Evolutionary conservation across 1,140 invertebrate genomes (phyloP).

Genomic region (Diprion similis): DNA sequence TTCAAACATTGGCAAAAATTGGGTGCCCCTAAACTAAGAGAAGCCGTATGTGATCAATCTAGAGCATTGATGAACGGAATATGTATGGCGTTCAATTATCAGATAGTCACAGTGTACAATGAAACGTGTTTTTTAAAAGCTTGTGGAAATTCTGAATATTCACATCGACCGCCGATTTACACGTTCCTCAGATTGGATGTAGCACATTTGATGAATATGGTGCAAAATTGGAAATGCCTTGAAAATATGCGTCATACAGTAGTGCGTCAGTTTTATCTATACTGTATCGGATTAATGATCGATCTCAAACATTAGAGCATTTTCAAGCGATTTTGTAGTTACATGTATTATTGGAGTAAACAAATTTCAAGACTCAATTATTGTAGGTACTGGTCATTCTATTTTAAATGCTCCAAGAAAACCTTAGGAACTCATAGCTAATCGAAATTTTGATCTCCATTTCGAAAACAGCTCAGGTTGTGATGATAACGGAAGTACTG

Average conservation of each 20-base stretch:
- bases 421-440: background rate
- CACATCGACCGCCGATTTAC: background rate
- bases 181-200: slow-evolving; percentile 26
- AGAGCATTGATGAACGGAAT: background rate
- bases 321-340: slow-evolving; percentile 21
- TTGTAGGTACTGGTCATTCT: background rate
- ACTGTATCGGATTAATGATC: slow-evolving; percentile 24
- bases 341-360: background rate
- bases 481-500: background rate
- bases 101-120: slow-evolving; percentile 10
- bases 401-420: background rate
- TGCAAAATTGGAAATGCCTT: slow-evolving; percentile 20
- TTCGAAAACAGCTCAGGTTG: background rate
- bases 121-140: slow-evolving; percentile 11
- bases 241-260: slow-evolving; percentile 4
- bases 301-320: slow-evolving; percentile 17
- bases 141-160: background rate
- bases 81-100: slow-evolving; percentile 7
- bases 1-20: slow-evolving; percentile 10
- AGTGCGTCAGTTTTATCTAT: slow-evolving; percentile 20
- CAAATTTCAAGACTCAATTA: background rate
- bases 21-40: slow-evolving; percentile 4
- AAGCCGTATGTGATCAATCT: background rate
- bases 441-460: background rate
- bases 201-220: slow-evolving; percentile 19